Evolutionary conservation across 2,113 vertebrate species (phyloP).

Genomic region (Pygoscelis adeliae): DNA sequence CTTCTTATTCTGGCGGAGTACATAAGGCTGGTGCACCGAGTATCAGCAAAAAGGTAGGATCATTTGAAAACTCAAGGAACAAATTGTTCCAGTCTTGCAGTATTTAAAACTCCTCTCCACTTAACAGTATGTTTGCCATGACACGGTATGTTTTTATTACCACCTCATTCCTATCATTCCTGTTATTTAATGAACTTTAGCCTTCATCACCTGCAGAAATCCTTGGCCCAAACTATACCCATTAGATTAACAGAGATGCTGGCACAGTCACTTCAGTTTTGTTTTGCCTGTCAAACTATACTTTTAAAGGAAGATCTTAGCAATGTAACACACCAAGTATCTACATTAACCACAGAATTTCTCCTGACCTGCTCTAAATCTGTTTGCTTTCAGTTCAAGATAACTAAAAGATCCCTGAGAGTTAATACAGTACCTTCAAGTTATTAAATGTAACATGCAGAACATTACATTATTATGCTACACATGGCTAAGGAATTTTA

Average conservation of each 20-base stretch:
- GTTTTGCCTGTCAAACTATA: not conserved
- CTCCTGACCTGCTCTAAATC: not conserved
- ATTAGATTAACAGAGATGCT: not conserved
- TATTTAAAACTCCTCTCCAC: slow-evolving; percentile 9
- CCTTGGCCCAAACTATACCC: not conserved
- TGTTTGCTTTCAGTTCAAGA: slow-evolving; percentile 9
- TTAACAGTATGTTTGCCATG: not conserved
- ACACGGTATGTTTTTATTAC: not conserved
- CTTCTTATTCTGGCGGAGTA: not conserved
- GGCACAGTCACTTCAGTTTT: not conserved
- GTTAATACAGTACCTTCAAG: slow-evolving; percentile 41
- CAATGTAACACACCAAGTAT: not conserved
- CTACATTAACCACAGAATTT: not conserved
- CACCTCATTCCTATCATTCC: not conserved
- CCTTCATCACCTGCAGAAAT: not conserved
- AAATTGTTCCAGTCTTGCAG: not conserved
- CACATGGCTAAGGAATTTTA: slow-evolving; percentile 80
- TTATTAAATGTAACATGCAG: slow-evolving; percentile 71
- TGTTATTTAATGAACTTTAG: slow-evolving; percentile 2
- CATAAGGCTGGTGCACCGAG: not conserved
- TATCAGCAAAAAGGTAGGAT: not conserved
- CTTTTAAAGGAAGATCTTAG: not conserved
- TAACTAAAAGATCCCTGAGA: not conserved
- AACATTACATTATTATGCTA: slow-evolving; percentile 82
- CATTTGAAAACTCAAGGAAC: not conserved